Conservation (phyloP, 2,113 vertebrate species). For the Butorides virescens region DNA sequence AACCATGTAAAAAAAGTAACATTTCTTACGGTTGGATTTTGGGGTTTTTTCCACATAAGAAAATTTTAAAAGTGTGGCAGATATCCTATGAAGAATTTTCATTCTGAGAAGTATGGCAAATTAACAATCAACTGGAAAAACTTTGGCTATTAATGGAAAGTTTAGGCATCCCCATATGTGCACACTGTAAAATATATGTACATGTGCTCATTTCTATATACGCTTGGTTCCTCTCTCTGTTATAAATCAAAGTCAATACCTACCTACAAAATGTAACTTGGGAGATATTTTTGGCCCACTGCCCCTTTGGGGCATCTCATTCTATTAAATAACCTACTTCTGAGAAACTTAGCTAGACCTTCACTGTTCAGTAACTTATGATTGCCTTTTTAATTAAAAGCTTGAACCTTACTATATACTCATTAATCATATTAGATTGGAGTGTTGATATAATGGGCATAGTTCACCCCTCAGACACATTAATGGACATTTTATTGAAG, state of each 20-base stretch:
- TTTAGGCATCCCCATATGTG: background rate
- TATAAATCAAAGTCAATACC: background rate
- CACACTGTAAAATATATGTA: background rate
- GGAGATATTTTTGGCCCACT: background rate
- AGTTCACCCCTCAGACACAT: background rate
- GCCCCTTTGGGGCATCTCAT: slow-evolving; percentile 5
- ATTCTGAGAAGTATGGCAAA: background rate
- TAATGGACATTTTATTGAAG: background rate
- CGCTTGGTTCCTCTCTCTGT: background rate
- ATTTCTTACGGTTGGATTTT: background rate
- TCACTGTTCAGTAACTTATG: slow-evolving; percentile 17
- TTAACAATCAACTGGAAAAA: background rate
- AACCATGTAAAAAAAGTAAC: background rate
- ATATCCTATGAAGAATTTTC: background rate
- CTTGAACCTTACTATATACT: slow-evolving; percentile 8
- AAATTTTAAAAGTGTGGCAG: background rate
- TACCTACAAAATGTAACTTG: background rate
- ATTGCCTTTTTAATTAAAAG: slow-evolving; percentile 61
- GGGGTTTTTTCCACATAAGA: background rate
- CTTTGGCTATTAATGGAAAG: background rate
- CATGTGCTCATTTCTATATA: background rate
- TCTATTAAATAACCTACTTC: slow-evolving; percentile 39
- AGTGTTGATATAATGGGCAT: background rate
- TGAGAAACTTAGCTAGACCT: slow-evolving; percentile 32
- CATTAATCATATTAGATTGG: slow-evolving; percentile 51